These are phyloP conservation scores for Hesperia comma DNA, from an alignment of 2,888 invertebrate genomes.

Conservation along the genomic window DNA sequence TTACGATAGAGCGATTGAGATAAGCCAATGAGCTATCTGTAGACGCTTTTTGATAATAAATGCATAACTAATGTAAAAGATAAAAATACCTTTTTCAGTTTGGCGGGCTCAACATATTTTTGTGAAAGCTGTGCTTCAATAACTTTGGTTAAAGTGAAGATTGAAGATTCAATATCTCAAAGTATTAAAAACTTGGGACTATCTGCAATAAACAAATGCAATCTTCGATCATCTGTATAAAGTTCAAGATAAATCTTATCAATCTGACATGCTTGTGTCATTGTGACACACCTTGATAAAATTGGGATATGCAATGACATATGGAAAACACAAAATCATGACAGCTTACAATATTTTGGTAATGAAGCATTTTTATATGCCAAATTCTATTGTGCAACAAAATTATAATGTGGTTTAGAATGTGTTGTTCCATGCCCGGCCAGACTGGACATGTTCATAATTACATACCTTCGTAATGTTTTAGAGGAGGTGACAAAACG, in stretches of 20 bases:
- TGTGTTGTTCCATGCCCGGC: background rate
- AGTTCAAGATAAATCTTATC: conserved; percentile 36
- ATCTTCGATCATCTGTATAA: conserved; percentile 20
- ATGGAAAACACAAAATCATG: conserved; percentile 13
- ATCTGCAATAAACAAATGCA: background rate
- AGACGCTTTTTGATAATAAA: too few species aligned
- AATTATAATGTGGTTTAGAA: conserved; percentile 22
- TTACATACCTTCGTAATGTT: conserved; percentile 12
- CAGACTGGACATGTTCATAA: conserved; percentile 4
- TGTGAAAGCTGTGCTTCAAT: too few species aligned
- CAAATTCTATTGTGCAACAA: background rate
- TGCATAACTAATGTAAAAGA: too few species aligned
- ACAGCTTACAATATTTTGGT: conserved; percentile 12
- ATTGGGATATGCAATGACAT: conserved; percentile 2
- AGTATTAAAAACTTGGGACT: too few species aligned
- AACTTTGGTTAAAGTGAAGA: too few species aligned
- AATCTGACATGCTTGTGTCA: conserved; percentile 19
- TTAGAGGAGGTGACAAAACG: background rate
- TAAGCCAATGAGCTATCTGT: too few species aligned
- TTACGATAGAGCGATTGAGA: too few species aligned
- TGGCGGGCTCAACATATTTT: too few species aligned
- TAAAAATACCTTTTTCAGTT: too few species aligned
- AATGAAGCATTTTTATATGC: background rate
- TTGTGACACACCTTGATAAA: conserved; percentile 19
- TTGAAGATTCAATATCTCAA: too few species aligned